Conservation (phyloP, 1,140 invertebrate genomes). For the Cotesia glomerata region DNA sequence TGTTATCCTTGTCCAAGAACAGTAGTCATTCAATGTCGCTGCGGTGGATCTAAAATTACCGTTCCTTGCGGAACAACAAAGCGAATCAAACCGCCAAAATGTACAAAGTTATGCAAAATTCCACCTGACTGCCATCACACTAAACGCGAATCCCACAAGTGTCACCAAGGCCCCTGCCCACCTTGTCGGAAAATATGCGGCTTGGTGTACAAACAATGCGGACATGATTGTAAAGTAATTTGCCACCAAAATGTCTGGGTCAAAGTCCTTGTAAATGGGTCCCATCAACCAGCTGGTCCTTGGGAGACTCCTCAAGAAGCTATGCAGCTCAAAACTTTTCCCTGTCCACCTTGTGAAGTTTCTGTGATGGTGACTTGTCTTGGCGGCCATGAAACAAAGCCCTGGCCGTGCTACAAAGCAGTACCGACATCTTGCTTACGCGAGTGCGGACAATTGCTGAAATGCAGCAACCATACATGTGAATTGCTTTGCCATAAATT, state of each 20-base stretch:
- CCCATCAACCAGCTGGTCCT: constrained; percentile 71
- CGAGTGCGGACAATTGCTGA: constrained; percentile 71
- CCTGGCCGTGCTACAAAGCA: constrained; percentile 78
- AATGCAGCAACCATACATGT: constrained; percentile 85
- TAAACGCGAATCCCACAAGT: constrained; percentile 75
- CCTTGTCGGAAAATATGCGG: constrained; percentile 79
- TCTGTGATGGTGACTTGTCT: constrained; percentile 78
- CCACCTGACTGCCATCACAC: constrained; percentile 81
- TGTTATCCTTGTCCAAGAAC: constrained; percentile 89
- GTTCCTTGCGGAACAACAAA: constrained; percentile 87
- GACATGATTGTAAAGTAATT: constrained; percentile 74
- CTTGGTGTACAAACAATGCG: constrained; percentile 69
- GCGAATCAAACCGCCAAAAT: constrained; percentile 79
- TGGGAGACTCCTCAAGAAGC: constrained; percentile 76
- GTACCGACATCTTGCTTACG: constrained; percentile 76
- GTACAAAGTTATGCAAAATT: constrained; percentile 75
- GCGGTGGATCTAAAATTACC: constrained; percentile 77
- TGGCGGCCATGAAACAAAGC: constrained; percentile 80
- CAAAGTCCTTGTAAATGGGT: constrained; percentile 65
- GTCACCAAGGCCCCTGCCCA: constrained; percentile 88
- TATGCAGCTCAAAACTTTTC: constrained; percentile 71
- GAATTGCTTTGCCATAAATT: constrained; percentile 72
- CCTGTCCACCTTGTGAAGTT: constrained; percentile 75
- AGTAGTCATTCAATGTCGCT: constrained; percentile 81
- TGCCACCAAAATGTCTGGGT: constrained; percentile 85